Evolutionary conservation across 2,888 invertebrate genomes (phyloP).

Genomic region (Sphaerophoria taeniata): DNA sequence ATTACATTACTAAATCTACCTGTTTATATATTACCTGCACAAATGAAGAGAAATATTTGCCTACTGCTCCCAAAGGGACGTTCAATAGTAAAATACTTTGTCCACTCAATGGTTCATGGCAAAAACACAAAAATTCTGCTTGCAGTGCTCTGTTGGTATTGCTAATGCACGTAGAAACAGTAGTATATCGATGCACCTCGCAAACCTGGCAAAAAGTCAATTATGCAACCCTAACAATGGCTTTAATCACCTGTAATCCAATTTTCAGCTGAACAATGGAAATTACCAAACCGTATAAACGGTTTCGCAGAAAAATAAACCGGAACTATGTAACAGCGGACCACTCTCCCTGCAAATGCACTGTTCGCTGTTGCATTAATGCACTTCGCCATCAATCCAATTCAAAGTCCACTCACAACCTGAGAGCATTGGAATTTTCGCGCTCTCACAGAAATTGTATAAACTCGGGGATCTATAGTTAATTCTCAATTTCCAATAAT

Average conservation of each 20-base stretch:
- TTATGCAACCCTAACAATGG: conserved; percentile 63
- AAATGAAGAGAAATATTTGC: background rate
- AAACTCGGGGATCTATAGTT: conserved; percentile 37
- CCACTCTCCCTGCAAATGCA: conserved; percentile 2
- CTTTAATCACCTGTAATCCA: conserved; percentile 74
- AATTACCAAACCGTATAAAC: conserved; percentile 41
- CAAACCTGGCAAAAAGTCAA: conserved; percentile 61
- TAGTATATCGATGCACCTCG: background rate
- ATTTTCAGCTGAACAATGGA: conserved; percentile 64
- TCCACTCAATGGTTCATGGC: conserved; percentile 8
- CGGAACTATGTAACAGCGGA: conserved; percentile 22
- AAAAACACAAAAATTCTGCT: background rate
- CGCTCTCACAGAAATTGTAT: background rate
- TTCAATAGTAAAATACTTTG: conserved; percentile 17
- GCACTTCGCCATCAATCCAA: background rate
- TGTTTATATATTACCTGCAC: background rate
- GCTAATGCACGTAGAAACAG: background rate
- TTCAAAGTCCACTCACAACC: background rate
- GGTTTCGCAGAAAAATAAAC: conserved; percentile 26
- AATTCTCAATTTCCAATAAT: conserved; percentile 72
- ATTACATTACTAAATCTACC: conserved; percentile 6
- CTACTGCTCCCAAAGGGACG: conserved; percentile 26
- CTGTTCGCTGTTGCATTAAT: background rate
- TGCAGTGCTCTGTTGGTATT: background rate
- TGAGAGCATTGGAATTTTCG: conserved; percentile 12